Evolutionary conservation across 2,888 invertebrate genomes (phyloP).

Genomic region (Macrophya alboannulata): DNA sequence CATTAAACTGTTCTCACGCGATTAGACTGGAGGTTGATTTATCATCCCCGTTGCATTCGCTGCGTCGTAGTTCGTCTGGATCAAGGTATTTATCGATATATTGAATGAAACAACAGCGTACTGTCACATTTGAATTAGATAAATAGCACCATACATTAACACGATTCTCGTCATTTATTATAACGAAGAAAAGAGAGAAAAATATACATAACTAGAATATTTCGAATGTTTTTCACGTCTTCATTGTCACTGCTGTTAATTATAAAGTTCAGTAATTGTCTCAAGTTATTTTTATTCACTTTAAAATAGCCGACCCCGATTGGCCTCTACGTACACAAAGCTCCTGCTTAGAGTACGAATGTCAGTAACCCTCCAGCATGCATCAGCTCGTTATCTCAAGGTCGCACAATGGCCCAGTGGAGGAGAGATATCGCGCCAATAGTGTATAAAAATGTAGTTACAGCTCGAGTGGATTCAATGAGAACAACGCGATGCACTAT

Average conservation of each 20-base stretch:
- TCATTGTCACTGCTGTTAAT: background rate
- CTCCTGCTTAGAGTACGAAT: background rate
- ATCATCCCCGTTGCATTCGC: background rate
- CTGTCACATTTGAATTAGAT: background rate
- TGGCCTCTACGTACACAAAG: constrained; percentile 18
- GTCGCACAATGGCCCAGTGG: constrained; percentile 37
- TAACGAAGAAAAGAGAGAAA: background rate
- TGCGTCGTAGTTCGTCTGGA: background rate
- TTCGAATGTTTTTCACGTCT: background rate
- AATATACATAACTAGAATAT: background rate
- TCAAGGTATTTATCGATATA: background rate
- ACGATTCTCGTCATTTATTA: background rate
- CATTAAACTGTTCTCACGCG: background rate
- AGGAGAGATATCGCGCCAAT: background rate
- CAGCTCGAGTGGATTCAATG: background rate
- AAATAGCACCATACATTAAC: background rate
- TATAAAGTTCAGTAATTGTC: background rate
- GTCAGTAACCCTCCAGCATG: constrained; percentile 7
- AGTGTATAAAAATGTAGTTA: background rate
- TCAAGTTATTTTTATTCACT: background rate
- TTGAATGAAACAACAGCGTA: background rate
- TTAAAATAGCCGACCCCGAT: constrained; percentile 3
- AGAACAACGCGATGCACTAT: background rate
- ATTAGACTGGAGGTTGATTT: background rate
- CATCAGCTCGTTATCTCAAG: constrained; percentile 30